phyloP scores from a whole-genome alignment of 2,888 invertebrate genomes.

The Agriopis leucophaearia region DNA sequence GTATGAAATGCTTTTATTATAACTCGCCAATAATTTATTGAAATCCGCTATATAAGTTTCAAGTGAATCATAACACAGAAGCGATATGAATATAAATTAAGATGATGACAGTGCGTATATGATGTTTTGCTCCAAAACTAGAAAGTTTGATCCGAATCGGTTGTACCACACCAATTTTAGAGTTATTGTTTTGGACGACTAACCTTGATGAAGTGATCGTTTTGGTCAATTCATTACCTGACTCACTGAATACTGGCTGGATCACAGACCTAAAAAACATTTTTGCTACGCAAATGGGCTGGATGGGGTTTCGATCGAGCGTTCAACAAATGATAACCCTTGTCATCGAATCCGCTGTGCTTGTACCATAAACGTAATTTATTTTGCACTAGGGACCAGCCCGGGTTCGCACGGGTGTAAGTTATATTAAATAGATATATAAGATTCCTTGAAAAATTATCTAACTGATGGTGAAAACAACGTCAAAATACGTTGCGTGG shows the following conservation, averaged over 20 bases:
- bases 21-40: not conserved
- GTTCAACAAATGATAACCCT: not conserved
- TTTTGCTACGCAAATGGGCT: too few relatives aligned
- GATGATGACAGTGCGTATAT: slow-evolving; percentile 40
- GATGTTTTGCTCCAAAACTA: slow-evolving; percentile 36
- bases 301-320: slow-evolving; percentile 19
- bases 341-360: not conserved
- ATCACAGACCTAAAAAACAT: too few relatives aligned
- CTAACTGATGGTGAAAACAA: too few relatives aligned
- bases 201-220: slow-evolving; percentile 38
- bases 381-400: too few relatives aligned
- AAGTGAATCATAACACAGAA: slow-evolving; percentile 10
- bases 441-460: too few relatives aligned
- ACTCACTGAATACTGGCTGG: slow-evolving; percentile 32
- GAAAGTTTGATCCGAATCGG: slow-evolving; percentile 36
- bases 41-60: not conserved
- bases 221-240: slow-evolving; percentile 39
- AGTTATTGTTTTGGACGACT: slow-evolving; percentile 45
- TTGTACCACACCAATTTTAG: slow-evolving; percentile 35
- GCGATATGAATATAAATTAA: slow-evolving; percentile 24
- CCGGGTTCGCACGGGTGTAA: too few relatives aligned
- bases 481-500: too few relatives aligned
- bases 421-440: too few relatives aligned
- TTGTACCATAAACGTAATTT: not conserved
- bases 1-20: not conserved